Percentiles rank a stretch among this genome's conserved stretches.
Evolutionary conservation across 2,113 vertebrate genomes (phyloP).

Genomic region (Narcine bancroftii): DNA sequence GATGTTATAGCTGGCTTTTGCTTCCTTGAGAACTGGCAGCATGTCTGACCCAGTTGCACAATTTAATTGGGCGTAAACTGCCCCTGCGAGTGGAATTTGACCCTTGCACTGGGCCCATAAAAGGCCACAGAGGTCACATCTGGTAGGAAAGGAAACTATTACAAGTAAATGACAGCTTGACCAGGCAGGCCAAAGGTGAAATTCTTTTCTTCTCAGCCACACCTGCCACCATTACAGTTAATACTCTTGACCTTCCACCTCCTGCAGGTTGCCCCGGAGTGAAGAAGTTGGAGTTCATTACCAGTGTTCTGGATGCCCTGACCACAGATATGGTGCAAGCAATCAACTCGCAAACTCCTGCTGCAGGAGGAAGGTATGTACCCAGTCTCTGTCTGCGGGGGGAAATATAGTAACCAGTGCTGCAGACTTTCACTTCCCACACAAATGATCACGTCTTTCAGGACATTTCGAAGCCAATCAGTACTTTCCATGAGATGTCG

Average conservation of each 20-base stretch:
- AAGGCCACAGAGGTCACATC: neutral
- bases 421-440: neutral
- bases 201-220: neutral
- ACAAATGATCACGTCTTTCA: no score
- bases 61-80: neutral
- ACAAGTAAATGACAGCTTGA: neutral
- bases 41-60: neutral
- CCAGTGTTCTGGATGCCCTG: slow-evolving; percentile 88
- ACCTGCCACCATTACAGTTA: neutral
- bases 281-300: slow-evolving; percentile 96
- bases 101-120: neutral
- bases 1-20: neutral
- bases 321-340: slow-evolving; percentile 98
- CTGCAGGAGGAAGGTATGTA: slow-evolving; percentile 92
- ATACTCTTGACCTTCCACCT: slow-evolving; percentile 20
- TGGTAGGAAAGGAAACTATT: neutral
- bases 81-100: neutral
- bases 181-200: neutral
- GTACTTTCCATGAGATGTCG: no score
- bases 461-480: no score
- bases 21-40: neutral
- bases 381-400: neutral
- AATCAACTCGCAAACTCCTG: slow-evolving; percentile 81
- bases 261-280: slow-evolving; percentile 85
- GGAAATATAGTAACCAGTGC: no score